These are phyloP conservation scores for Agrotis ipsilon DNA, from an alignment of 2,888 invertebrate genomes.

Conservation along the genomic window DNA sequence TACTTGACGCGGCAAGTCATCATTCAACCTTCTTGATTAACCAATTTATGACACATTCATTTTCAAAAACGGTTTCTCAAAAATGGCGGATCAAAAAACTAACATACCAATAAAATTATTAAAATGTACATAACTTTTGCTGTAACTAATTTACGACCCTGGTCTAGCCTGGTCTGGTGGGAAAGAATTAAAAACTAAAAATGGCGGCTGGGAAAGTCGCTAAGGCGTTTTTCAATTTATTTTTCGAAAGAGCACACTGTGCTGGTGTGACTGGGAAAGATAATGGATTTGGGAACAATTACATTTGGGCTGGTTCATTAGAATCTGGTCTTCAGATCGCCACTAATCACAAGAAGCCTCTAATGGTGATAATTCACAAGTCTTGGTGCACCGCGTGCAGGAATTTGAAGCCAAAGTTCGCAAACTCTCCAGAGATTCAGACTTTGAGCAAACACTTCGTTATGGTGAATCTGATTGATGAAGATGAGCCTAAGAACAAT, in stretches of 20 bases:
- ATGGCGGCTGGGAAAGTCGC: slow-evolving; percentile 80
- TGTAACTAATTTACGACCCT: slow-evolving; percentile 35
- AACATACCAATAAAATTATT: slow-evolving; percentile 60
- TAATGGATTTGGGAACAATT: slow-evolving; percentile 85
- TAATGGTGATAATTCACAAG: slow-evolving; percentile 93
- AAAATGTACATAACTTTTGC: slow-evolving; percentile 74
- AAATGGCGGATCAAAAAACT: slow-evolving; percentile 71
- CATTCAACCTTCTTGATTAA: slow-evolving; percentile 23
- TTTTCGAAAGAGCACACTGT: slow-evolving; percentile 79
- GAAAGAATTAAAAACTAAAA: slow-evolving; percentile 54
- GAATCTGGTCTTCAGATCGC: slow-evolving; percentile 85
- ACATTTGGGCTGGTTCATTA: slow-evolving; percentile 87
- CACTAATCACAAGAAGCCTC: slow-evolving; percentile 88
- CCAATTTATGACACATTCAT: slow-evolving; percentile 57
- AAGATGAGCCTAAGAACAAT: slow-evolving; percentile 88
- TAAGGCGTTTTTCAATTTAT: slow-evolving; percentile 76
- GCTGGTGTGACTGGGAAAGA: slow-evolving; percentile 73
- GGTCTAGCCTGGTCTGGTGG: slow-evolving; percentile 27
- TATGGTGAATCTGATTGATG: slow-evolving; percentile 93
- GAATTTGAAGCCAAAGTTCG: slow-evolving; percentile 92
- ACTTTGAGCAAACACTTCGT: slow-evolving; percentile 92
- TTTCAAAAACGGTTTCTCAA: slow-evolving; percentile 68
- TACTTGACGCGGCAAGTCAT: background rate
- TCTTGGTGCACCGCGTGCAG: slow-evolving; percentile 93
- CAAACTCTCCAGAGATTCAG: slow-evolving; percentile 90